Evolutionary conservation across 2,113 vertebrate genomes (phyloP), one percentile per base, ranked within the genome.

Genomic region (Dissostichus mawsoni): DNA sequence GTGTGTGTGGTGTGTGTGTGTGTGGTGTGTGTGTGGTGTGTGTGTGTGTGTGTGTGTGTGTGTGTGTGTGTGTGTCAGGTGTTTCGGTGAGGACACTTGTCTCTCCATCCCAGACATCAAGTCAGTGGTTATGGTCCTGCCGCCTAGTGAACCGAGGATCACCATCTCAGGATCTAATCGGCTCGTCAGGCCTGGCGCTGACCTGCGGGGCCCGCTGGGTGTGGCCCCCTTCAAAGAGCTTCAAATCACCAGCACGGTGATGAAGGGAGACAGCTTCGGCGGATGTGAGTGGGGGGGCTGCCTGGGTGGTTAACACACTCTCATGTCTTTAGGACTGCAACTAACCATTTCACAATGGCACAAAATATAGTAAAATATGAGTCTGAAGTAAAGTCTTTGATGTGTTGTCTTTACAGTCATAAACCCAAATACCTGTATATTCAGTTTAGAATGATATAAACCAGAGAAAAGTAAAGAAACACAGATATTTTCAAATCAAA

Each of bases 81-180:
- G 98, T 95, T 99, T 98, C 70, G 97, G 97, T 66, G 98, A 99
- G 93, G 98, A 99, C 79, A 95, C 95, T 41, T 99, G 98, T 90
- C 96, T 98, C 84, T 96, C 92, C 81, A 95, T 99, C 89, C 97
- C 97, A 11, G 97, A 98, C 78, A 90, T 98, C 83, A 96, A 96
- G 20, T 95, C 97, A 1, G 96, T 96, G 47, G 95, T 99, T 78
- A 96, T 97, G 95, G 97, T 99, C 58, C 93, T 98, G 78, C 96
- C 96, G 57, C 97, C 97, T 78, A 96, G 96, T 50, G 97, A 99
- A 93, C 98, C 98, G 11, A 96, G 94, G 93, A 99, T 99, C 93
- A 97, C 97, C 87, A 94, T 99, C 73, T 93, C 74, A 47, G 98
- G 98, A 74, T 96, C 96, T 33, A 96, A 96, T 72, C 96, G 90